phyloP scores from a whole-genome alignment of 30 jellyfish, hydroid and myxozoan genomes.

The Cassiopea xamachana region DNA sequence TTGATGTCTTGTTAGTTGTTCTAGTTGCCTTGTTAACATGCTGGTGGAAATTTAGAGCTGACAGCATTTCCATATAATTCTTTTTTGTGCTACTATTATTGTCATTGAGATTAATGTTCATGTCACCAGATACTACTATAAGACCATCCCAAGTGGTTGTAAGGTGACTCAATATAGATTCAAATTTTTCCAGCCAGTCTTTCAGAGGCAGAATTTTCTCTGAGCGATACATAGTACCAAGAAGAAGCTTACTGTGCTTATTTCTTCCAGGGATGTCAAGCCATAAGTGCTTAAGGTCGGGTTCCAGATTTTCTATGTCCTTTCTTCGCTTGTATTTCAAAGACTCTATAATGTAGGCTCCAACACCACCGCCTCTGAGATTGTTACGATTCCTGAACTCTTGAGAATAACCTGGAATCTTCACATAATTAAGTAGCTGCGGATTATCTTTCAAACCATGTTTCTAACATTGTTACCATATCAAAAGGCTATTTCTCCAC shows the following conservation, averaged over 20 bases:
- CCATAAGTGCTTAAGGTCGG: slow-evolving; percentile 63
- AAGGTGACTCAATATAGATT: slow-evolving; percentile 39
- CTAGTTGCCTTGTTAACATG: slow-evolving; percentile 64
- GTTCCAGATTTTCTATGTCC: slow-evolving; percentile 63
- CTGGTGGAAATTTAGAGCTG: slow-evolving; percentile 50
- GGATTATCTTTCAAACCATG: slow-evolving; percentile 83
- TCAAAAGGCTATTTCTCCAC: slow-evolving; percentile 67
- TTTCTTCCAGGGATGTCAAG: slow-evolving; percentile 72
- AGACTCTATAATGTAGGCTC: slow-evolving; percentile 61
- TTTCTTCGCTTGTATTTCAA: slow-evolving; percentile 52
- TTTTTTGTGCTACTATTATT: slow-evolving; percentile 26
- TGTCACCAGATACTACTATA: slow-evolving; percentile 54
- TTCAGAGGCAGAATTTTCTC: slow-evolving; percentile 48
- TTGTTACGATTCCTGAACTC: slow-evolving; percentile 61
- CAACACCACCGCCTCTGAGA: slow-evolving; percentile 78
- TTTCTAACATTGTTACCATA: slow-evolving; percentile 61
- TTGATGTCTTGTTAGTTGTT: slow-evolving; percentile 57
- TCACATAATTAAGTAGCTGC: slow-evolving; percentile 54
- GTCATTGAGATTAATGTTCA: slow-evolving; percentile 62
- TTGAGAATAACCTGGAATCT: slow-evolving; percentile 71
- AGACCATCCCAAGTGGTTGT: slow-evolving; percentile 72
- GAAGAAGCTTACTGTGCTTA: slow-evolving; percentile 64
- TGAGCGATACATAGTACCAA: slow-evolving; percentile 66
- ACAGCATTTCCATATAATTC: slow-evolving; percentile 54
- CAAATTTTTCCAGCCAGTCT: slow-evolving; percentile 55